These are phyloP conservation scores for Junonia oenone DNA, from an alignment of 2,888 invertebrate genomes.

Conservation along the genomic window DNA sequence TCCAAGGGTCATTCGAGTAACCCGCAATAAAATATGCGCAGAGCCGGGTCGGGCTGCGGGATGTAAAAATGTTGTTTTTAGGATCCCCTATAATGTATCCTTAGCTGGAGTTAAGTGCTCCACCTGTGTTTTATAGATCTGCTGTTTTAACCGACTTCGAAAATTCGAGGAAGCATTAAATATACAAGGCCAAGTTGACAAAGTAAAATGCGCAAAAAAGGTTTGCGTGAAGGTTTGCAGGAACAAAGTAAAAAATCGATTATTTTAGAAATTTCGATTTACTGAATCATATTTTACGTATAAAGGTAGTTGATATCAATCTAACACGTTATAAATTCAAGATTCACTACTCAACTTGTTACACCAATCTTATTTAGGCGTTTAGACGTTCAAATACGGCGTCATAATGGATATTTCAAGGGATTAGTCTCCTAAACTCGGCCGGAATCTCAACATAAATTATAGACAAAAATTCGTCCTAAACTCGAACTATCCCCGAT, in stretches of 20 bases:
- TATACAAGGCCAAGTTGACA: too few relatives aligned
- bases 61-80: conserved; percentile 78
- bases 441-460: background rate
- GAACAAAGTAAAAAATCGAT: too few relatives aligned
- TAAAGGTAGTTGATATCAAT: too few relatives aligned
- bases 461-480: conserved; percentile 10
- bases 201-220: too few relatives aligned
- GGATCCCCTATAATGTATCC: conserved; percentile 68
- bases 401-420: too few relatives aligned
- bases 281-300: too few relatives aligned
- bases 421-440: background rate
- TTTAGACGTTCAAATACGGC: too few relatives aligned
- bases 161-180: too few relatives aligned
- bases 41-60: conserved; percentile 53
- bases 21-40: conserved; percentile 75
- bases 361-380: background rate
- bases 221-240: too few relatives aligned
- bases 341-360: background rate
- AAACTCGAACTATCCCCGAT: conserved; percentile 62
- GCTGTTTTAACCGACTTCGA: conserved; percentile 3
- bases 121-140: conserved; percentile 42
- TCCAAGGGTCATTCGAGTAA: conserved; percentile 68
- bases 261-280: too few relatives aligned
- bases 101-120: conserved; percentile 67
- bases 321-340: too few relatives aligned